A percentile compares a stretch with the other conserved stretches of the same genome.
These are phyloP conservation scores for Stictonetta naevosa DNA, from an alignment of 2,113 vertebrate species.

Conservation along the genomic window DNA sequence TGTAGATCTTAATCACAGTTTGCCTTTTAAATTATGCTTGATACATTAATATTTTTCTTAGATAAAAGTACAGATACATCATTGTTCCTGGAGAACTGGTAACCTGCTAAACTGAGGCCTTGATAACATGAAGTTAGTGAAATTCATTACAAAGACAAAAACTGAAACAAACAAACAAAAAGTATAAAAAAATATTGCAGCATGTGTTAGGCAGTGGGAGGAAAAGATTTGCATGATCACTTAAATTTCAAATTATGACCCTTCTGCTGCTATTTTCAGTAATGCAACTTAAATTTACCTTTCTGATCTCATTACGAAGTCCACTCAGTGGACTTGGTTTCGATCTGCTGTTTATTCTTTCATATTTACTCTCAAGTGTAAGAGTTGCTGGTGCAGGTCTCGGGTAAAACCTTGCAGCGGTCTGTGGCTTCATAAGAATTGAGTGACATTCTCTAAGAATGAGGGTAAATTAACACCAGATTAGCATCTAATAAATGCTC, in stretches of 20 bases:
- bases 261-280: neutral
- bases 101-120: neutral
- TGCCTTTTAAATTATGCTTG: neutral
- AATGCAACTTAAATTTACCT: neutral
- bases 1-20: neutral
- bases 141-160: neutral
- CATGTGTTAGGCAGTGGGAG: neutral
- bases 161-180: neutral
- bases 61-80: neutral
- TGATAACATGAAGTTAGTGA: neutral
- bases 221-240: neutral
- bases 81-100: neutral
- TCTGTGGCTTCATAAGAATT: neutral
- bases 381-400: neutral
- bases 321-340: neutral
- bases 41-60: neutral
- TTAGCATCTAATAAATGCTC: neutral
- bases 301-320: neutral
- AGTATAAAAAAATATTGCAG: neutral
- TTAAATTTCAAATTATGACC: neutral
- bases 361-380: neutral
- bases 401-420: rapidly evolving
- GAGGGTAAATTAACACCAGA: neutral
- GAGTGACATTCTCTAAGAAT: neutral
- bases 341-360: neutral